Conservation (phyloP, 2,113 vertebrate genomes). For the Myiagra hebetior region DNA sequence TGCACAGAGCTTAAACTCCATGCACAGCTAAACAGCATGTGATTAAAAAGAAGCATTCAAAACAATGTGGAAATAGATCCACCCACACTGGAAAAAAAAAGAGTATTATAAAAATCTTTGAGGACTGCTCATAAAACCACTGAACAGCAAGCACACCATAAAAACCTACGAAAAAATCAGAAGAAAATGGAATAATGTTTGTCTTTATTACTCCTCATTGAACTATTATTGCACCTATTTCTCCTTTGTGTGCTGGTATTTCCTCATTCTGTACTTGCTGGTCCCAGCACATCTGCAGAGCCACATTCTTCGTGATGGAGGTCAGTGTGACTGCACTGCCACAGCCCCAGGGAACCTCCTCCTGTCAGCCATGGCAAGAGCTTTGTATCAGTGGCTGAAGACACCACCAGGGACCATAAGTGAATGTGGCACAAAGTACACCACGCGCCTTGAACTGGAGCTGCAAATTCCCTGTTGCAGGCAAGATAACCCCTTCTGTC, state of each 20-base stretch:
- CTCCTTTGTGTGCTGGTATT: neutral
- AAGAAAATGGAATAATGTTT: neutral
- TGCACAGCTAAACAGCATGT: neutral
- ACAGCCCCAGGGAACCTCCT: neutral
- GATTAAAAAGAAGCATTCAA: constrained; percentile 3
- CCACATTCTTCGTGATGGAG: neutral
- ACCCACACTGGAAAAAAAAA: neutral
- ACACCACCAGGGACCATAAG: neutral
- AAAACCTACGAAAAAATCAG: neutral
- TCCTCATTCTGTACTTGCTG: neutral
- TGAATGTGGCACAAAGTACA: neutral
- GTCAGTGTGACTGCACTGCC: neutral
- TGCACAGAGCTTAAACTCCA: neutral
- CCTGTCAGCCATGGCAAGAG: neutral
- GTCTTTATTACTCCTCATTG: neutral
- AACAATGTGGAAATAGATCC: constrained; percentile 25
- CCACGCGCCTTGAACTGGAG: neutral
- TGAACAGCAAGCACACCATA: neutral
- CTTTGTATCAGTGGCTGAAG: neutral
- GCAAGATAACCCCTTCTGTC: neutral
- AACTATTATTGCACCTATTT: neutral
- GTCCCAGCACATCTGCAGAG: neutral
- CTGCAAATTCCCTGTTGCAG: neutral
- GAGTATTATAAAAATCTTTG: neutral
- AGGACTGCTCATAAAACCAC: neutral